Evolutionary conservation across 2,113 vertebrate genomes (phyloP).

Genomic region (Gopherus evgoodei): DNA sequence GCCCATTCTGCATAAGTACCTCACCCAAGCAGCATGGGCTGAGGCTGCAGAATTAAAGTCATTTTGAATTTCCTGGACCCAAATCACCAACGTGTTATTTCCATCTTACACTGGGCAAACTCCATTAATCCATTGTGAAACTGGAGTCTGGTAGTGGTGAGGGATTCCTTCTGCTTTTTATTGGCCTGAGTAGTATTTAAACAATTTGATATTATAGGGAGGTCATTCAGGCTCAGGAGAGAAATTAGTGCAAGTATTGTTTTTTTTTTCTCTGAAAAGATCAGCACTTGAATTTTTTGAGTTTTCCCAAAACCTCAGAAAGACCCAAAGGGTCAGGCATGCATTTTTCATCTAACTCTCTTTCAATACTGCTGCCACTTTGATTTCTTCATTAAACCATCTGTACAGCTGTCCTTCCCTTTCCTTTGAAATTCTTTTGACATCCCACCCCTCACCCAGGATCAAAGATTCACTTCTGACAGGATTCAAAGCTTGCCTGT

Average conservation of each 20-base stretch:
- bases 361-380: not conserved
- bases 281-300: not conserved
- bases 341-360: not conserved
- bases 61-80: not conserved
- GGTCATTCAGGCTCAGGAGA: not conserved
- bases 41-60: not conserved
- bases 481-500: not conserved
- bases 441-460: not conserved
- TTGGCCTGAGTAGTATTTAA: not conserved
- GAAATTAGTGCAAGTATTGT: not conserved
- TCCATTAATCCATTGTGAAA: not conserved
- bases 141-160: not conserved
- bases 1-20: not conserved
- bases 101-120: not conserved
- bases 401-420: not conserved
- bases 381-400: not conserved
- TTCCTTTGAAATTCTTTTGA: not conserved
- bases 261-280: not conserved
- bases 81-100: not conserved
- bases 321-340: not conserved
- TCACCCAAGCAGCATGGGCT: not conserved
- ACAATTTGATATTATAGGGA: not conserved
- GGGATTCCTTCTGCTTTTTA: not conserved
- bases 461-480: not conserved
- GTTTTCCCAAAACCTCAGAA: not conserved